Evolutionary conservation across 92 coral and sea anemone species (phyloP), one percentile per base, ranked within the genome.

Genomic region (Hydrozoanthus gracilis): DNA sequence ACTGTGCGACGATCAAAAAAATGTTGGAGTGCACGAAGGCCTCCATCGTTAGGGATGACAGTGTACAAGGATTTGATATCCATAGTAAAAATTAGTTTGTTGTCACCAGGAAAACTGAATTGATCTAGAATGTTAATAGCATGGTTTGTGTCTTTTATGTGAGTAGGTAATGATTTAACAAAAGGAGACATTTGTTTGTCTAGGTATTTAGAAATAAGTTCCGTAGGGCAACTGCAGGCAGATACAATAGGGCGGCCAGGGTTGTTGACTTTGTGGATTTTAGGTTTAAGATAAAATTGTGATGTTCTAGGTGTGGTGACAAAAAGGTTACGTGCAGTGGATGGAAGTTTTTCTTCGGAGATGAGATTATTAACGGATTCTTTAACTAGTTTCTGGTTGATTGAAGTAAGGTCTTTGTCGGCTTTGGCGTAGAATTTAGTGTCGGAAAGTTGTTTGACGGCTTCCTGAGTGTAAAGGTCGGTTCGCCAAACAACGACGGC

Each of bases 1-100:
- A 65, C 73, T n/a, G 88, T 18, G 78, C 89, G 92, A 18, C 50
- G 82, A 54, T 89, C 92, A 20, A 89, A 77, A 68, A 84, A 89
- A 77, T 73, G 77, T 68, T 71, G 46, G 13, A 88, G 83, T 45
- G 91, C 88, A 15, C 76, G 82, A 13, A 88, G 82, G 16, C 91
- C 88, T 35, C 52, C 73, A 48, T 83, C 87, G 55, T 83, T 73
- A 8, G 88, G 88, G 54, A 88, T 88, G 58, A 88, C 91, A 61
- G 88, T 83, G 74, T 88, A 83, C 39, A 80, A 46, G 15, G 82
- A 88, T 27, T 69, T 79, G 86, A 80, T 73, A 6, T 49, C 44
- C 58, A 84, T 71, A 44, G 78, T 79, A 68, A 80, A 79, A 76
- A 76, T 5, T 18, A 76, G 56, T 76, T 76, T 76, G 74, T 77